Base-by-base conservation (phyloP, 2,797 vertebrate species). In the Myotis vivesi region DNA sequence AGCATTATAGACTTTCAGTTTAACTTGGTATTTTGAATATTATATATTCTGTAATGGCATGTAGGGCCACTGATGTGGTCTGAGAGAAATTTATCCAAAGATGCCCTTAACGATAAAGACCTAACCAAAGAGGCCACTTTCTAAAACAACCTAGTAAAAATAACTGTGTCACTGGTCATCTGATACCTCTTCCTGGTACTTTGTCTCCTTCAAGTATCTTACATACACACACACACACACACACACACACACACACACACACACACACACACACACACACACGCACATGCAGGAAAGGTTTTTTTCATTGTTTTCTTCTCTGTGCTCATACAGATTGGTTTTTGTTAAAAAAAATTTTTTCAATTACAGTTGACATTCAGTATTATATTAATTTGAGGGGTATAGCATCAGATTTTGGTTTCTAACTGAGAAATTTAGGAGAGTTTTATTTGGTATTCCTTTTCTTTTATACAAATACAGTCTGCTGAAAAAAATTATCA, bases 361-460 rank as follows among this genome's bases (percentile, higher is more conserved):
- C 33, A 46, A n/a, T 46, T 46, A 64, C 6, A 46, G 7, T 46
- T 62, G 57, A 81, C 11, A n/a, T 28, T 41, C 77, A 81, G 4
- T n/a, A 51, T 76, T 51, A 30, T 62, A 81, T 62, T n/a, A n/a
- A 62, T 46, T 81, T 82, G 28, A 44, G 38, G 19, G n/a, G 6
- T 46, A 0, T 13, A 17, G 22, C 91, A 71, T 62, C 41, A 62
- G 51, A 91, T 76, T 92, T 82, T 82, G 25, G 30, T 72, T 87
- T 62, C 89, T 77, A 82, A 19, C 28, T 76, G 41, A 89, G 41
- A 62, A 81, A 88, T 68, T 90, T 71, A 51, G 28, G 76, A 85
- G 33, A 75, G 3, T 92, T 92, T 85, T 68, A 72, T 88, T 96
- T 92, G 68, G 8, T 88, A 17, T 72, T 90, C 28, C 23, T 82